phyloP scores from a whole-genome alignment of 37 sponge, comb jelly and placozoan genomes.

The Tethya wilhelma region DNA sequence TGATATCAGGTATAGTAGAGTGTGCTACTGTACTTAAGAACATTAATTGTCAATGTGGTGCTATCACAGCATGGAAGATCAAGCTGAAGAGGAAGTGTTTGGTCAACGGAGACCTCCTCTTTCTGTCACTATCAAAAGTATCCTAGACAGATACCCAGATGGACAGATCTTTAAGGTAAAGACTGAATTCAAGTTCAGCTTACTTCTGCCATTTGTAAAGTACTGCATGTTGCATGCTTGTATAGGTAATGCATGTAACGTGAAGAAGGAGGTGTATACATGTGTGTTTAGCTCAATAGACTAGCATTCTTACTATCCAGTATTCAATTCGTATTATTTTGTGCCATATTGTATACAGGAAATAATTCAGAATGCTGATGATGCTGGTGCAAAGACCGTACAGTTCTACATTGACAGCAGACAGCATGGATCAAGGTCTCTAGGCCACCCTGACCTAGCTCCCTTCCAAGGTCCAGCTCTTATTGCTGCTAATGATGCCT shows the following conservation, averaged over 20 bases:
- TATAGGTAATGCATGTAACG: no score
- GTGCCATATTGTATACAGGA: constrained; percentile 56
- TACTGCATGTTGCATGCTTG: no score
- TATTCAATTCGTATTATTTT: no score
- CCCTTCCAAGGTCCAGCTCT: constrained; percentile 83
- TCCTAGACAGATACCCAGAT: constrained; percentile 80
- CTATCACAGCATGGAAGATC: no score
- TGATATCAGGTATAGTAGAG: no score
- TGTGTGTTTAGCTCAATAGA: no score
- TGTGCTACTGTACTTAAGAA: no score
- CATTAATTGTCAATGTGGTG: no score
- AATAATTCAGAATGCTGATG: constrained; percentile 87
- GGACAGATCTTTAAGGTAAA: constrained; percentile 84
- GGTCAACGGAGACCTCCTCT: constrained; percentile 66
- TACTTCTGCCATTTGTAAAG: no score
- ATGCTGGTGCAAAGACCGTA: constrained; percentile 75
- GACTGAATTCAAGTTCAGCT: no score
- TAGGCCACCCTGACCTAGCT: constrained; percentile 44
- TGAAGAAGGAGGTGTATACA: no score
- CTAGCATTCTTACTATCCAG: no score
- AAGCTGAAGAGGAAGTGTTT: constrained; percentile 52
- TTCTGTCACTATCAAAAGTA: constrained; percentile 57
- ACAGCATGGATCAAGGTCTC: constrained; percentile 36
- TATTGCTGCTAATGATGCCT: constrained; percentile 68
- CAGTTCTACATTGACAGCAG: constrained; percentile 68